Evolutionary conservation across 30 jellyfish, hydroid and myxozoan genomes (phyloP).

Genomic region (Rhopilema esculentum): DNA sequence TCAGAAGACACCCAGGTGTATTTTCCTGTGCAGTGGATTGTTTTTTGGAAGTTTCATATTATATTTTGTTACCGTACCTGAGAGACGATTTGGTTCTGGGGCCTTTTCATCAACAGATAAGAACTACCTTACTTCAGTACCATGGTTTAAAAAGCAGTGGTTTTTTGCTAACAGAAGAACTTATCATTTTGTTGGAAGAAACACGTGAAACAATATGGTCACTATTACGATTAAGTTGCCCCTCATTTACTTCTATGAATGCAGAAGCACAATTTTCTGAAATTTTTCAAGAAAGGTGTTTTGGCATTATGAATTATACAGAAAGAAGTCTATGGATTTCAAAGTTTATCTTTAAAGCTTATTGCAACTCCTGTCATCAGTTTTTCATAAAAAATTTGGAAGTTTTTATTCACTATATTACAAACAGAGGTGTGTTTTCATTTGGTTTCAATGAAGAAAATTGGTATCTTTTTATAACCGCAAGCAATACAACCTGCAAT

Average conservation of each 20-base stretch:
- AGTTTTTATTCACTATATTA: slow-evolving; percentile 5
- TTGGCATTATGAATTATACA: slow-evolving; percentile 5
- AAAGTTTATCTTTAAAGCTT: slow-evolving; percentile 5
- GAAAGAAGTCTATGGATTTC: slow-evolving; percentile 10
- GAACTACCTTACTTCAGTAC: slow-evolving; percentile 2
- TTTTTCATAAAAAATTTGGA: not conserved
- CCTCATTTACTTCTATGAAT: slow-evolving; percentile 16
- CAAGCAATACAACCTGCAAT: slow-evolving; percentile 9
- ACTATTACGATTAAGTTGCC: slow-evolving; percentile 7
- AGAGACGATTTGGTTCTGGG: slow-evolving; percentile 3
- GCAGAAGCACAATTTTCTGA: slow-evolving; percentile 17
- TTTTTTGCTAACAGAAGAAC: slow-evolving; percentile 8
- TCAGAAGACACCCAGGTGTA: slow-evolving; percentile 11
- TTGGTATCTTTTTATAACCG: slow-evolving; percentile 8
- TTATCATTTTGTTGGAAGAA: slow-evolving; percentile 3
- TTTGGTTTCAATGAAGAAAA: slow-evolving; percentile 6
- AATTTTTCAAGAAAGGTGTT: slow-evolving; percentile 10
- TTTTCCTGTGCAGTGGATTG: slow-evolving; percentile 41
- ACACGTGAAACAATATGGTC: slow-evolving; percentile 17
- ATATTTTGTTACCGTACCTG: slow-evolving; percentile 12
- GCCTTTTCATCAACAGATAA: slow-evolving; percentile 10
- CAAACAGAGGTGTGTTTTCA: slow-evolving; percentile 22
- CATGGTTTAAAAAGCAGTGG: not conserved
- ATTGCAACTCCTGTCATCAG: not conserved
- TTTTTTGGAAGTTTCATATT: slow-evolving; percentile 21